These are phyloP conservation scores for Conus canariensis DNA, from an alignment of 2,888 invertebrate genomes.

Conservation along the genomic window DNA sequence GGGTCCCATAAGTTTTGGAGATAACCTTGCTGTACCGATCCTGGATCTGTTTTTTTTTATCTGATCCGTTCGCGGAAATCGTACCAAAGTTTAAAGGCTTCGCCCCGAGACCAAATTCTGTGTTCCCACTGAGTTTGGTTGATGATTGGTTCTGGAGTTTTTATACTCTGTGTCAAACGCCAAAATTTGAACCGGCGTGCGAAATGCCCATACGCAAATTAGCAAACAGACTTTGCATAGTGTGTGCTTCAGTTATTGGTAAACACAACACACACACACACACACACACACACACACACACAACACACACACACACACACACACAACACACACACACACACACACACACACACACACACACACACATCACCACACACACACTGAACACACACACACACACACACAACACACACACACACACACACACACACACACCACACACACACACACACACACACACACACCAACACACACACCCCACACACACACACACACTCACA, in stretches of 20 bases:
- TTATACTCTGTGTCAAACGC: too few relatives aligned
- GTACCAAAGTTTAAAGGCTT: too few relatives aligned
- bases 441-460: neutral
- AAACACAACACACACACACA: neutral
- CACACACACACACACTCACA: neutral
- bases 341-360: neutral
- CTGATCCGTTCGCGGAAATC: too few relatives aligned
- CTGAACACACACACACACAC: constrained; percentile 3
- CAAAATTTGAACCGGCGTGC: too few relatives aligned
- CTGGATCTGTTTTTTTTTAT: too few relatives aligned
- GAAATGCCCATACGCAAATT: too few relatives aligned
- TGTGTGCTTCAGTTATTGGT: neutral
- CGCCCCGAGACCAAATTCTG: too few relatives aligned
- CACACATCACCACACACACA: neutral
- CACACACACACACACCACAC: neutral
- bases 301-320: neutral
- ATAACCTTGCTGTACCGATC: too few relatives aligned
- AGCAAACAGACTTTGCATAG: too few relatives aligned
- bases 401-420: neutral
- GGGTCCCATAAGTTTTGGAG: too few relatives aligned
- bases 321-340: neutral
- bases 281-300: constrained; percentile 14
- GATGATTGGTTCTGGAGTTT: too few relatives aligned
- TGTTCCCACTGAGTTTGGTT: too few relatives aligned
- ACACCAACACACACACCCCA: neutral